phyloP scores from a whole-genome alignment of 1,140 invertebrate species.

The Drosophila repletoides region DNA sequence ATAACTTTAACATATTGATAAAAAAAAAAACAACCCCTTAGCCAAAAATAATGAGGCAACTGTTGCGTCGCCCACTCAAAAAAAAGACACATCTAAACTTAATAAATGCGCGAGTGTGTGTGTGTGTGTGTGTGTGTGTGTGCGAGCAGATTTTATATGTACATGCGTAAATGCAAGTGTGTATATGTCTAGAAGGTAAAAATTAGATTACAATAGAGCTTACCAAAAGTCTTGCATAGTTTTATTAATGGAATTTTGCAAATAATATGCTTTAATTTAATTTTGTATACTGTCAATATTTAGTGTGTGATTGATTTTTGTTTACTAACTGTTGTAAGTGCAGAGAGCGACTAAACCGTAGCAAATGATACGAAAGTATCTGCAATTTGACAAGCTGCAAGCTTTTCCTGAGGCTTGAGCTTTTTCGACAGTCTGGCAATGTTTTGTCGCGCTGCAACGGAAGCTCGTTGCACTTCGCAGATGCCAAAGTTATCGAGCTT shows the following conservation, averaged over 20 bases:
- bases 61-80: conserved; percentile 49
- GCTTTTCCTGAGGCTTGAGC: conserved; percentile 49
- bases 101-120: neutral
- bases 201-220: conserved; percentile 17
- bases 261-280: neutral
- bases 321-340: conserved; percentile 45
- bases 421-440: conserved; percentile 36
- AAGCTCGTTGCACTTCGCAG: conserved; percentile 28
- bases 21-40: conserved; percentile 49
- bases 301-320: conserved; percentile 10
- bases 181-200: conserved; percentile 18
- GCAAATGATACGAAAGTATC: conserved; percentile 29
- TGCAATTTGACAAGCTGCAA: conserved; percentile 46
- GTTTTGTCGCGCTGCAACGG: neutral
- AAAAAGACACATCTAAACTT: conserved; percentile 19
- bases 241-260: conserved; percentile 7
- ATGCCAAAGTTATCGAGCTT: conserved; percentile 5
- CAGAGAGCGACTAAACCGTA: conserved; percentile 6
- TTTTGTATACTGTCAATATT: neutral
- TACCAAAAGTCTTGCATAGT: conserved; percentile 54
- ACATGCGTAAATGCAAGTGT: conserved; percentile 20
- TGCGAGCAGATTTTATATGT: neutral
- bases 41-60: conserved; percentile 48
- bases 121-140: conserved; percentile 9
- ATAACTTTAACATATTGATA: neutral